Percentiles rank a stretch among this genome's conserved stretches.
Conservation (phyloP, 2,888 invertebrate genomes). For the Malthinus flaveolus region DNA sequence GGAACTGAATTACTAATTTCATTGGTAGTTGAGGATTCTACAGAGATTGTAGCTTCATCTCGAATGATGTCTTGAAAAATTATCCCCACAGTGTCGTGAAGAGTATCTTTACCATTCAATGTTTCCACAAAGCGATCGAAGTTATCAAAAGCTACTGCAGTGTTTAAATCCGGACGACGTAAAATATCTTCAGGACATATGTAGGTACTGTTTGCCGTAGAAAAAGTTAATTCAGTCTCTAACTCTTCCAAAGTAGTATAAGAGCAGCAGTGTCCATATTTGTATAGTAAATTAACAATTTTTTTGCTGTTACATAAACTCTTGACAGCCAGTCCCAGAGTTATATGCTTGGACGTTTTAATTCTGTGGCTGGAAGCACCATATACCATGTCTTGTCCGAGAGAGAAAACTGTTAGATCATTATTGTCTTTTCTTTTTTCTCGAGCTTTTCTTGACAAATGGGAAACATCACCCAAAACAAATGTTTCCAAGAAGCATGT, state of each 20-base stretch:
- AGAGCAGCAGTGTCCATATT: conserved; percentile 17
- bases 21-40: too few species aligned
- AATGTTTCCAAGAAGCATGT: too few species aligned
- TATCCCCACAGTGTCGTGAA: conserved; percentile 16
- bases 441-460: too few species aligned
- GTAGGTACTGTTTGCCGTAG: conserved; percentile 4
- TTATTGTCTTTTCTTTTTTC: too few species aligned
- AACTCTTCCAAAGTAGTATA: conserved; percentile 17
- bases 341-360: conserved; percentile 11
- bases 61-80: conserved; percentile 15
- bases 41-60: too few species aligned
- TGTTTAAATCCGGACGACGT: conserved; percentile 11
- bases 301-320: conserved; percentile 16
- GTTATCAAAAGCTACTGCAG: conserved; percentile 35
- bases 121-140: conserved; percentile 36
- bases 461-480: too few species aligned
- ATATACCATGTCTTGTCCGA: background rate
- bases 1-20: too few species aligned
- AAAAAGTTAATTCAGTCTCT: conserved; percentile 23
- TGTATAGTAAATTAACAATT: conserved; percentile 12
- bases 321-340: conserved; percentile 8
- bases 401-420: too few species aligned
- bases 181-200: conserved; percentile 27
- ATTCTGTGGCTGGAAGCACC: conserved; percentile 4
- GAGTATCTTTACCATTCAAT: conserved; percentile 32